Evolutionary conservation across 2,888 invertebrate species (phyloP).

Genomic region (Chouioia cunea): DNA sequence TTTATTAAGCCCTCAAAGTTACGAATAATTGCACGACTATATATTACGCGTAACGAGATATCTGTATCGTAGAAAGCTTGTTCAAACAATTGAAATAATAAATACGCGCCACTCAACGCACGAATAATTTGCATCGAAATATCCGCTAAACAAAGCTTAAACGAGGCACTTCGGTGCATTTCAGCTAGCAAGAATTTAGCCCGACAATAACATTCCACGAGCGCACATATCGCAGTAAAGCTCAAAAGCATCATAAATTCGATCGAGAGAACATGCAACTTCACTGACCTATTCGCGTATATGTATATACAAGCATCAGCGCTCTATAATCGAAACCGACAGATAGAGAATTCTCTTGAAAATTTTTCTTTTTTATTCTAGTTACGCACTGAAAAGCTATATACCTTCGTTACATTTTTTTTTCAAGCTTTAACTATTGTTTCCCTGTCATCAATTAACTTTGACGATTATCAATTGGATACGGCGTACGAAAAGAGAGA

Average conservation of each 20-base stretch:
- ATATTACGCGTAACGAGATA: too few species aligned
- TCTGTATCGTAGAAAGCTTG: too few species aligned
- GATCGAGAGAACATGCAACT: background rate
- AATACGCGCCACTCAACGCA: too few species aligned
- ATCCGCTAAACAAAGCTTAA: constrained; percentile 24
- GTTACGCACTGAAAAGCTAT: background rate
- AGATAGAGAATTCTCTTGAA: background rate
- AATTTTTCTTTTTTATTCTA: constrained; percentile 11
- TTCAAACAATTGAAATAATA: too few species aligned
- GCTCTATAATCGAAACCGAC: background rate
- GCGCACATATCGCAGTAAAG: constrained; percentile 2
- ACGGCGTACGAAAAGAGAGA: background rate
- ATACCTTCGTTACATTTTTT: background rate
- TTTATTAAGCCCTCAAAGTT: too few species aligned
- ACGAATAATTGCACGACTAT: too few species aligned
- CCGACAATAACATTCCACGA: too few species aligned
- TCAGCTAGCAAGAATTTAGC: too few species aligned
- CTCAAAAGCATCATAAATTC: constrained; percentile 36
- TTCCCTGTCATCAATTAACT: background rate
- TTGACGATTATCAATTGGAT: constrained; percentile 10
- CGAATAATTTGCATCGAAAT: background rate
- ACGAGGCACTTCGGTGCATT: background rate
- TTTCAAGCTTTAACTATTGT: background rate
- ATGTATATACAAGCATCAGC: background rate
- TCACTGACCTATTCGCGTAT: background rate